Base-by-base conservation (phyloP, 2,888 invertebrate species). In the Drosophila diplacantha region DNA sequence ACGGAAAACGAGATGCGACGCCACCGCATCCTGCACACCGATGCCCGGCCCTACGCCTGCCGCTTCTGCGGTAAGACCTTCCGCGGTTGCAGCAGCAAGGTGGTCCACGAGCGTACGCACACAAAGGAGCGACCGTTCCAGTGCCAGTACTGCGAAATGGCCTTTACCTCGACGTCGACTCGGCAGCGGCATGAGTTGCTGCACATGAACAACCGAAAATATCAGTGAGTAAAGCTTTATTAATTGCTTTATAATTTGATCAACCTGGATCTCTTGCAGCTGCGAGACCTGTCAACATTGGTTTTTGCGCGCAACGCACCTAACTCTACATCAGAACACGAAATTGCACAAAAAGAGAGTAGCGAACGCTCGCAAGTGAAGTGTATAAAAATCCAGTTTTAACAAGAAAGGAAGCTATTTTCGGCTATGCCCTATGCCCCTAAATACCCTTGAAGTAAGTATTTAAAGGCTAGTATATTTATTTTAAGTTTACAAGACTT, bases 41-140 rank as follows among this genome's bases (percentile, higher is more conserved):
- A 65, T 31, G 75, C 63, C 12, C 62, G 75, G 35, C 81, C 76
- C 0, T 76, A 75, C 44, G 46, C 71, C 2, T 76, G 76, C 18
- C 65, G 65, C 1, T 81, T 56, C 49, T 76, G 76, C 38, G 56
- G 46, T 3, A 76, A 81, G 65, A 73, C 79, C n/a, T 76, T 78
- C 43, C 81, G 76, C 7, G 73, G 81, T 6, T 69, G 66, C 20
- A 77, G 81, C 34, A 69, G 69, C 51, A 77, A 68, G 41, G 79
- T 69, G 2, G 54, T 78, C 14, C 81, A 77, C 41, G 76, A 77
- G 59, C 73, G 81, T 59, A 66, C 41, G 1, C 76, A 77, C 52
- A 77, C 81, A 29, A 75, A 81, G 16, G 81, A 75, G 37, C 67
- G 81, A 0, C 81, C 76, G 6, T 81, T 81, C 39, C 50, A 54